Evolutionary conservation across 2,113 vertebrate genomes (phyloP), one percentile per base, ranked within the genome.

Genomic region (Cinclus mexicanus): DNA sequence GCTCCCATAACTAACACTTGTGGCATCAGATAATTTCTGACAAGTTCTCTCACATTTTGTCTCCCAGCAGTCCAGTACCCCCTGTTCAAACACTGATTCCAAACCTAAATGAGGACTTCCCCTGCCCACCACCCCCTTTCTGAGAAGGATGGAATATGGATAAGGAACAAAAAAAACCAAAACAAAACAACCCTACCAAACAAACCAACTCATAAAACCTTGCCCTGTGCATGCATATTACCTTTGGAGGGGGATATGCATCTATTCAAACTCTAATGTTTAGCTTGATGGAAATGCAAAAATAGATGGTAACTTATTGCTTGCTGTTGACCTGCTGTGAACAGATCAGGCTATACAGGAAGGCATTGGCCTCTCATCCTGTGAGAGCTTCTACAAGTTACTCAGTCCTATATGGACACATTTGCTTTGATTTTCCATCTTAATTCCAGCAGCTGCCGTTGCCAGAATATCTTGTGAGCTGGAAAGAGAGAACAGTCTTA

Each of bases 111-210:
- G 5, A 57, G 12, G 23, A 65, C 7, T 12, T 20, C 26, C 31
- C 55, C 12, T 8, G 11, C 7, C 8, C 18, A 12, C 6, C 5
- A 2, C 0, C 2, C 5, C 2, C 2, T 3, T 55, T 69, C 69
- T 13, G 23, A 52, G 50, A 0, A 1, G 29, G 4, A 17, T 63
- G 39, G 20, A 18, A 37, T 37, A 24, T 41, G 12, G 8, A 41
- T 9, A 17, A 84, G 29, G 31, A 74, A n/a, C 1, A 31, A 37
- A 52, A 87, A 56, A 83, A 35, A 4, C 35, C 35, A 7, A 37
- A 37, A 37, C 35, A 37, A 37, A 37, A 37, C 35, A 37, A 23
- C 19, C 24, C 15, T 65, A 9, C 23, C 13, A 57, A 60, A 67
- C 5, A 44, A 87, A 57, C 7, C 6, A 52, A 53, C 21, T 15